Conservation (phyloP, 2,888 invertebrate genomes). For the Sarcophaga variegata region DNA sequence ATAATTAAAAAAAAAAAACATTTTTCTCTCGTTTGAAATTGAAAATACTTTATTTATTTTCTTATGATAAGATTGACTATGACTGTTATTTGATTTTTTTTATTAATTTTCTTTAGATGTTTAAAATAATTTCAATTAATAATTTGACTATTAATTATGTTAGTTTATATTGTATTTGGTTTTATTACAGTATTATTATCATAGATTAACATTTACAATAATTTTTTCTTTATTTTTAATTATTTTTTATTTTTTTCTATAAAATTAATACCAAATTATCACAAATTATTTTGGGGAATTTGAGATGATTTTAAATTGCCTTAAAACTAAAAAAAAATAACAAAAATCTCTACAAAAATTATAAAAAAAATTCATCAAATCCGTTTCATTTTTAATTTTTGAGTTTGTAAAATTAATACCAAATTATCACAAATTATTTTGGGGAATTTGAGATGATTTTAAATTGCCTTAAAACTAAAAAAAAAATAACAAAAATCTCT, state of each 20-base stretch:
- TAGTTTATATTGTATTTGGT: slow-evolving; percentile 5
- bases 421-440: slow-evolving; percentile 68
- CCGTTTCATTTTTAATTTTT: too few relatives aligned
- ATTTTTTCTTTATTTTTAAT: slow-evolving; percentile 2
- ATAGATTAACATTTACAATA: slow-evolving; percentile 44
- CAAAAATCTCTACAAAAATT: background rate
- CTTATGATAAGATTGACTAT: slow-evolving; percentile 55
- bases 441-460: slow-evolving; percentile 34
- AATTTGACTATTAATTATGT: slow-evolving; percentile 50
- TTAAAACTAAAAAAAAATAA: background rate
- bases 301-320: slow-evolving; percentile 22
- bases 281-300: slow-evolving; percentile 61
- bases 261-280: slow-evolving; percentile 63
- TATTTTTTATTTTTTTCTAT: background rate
- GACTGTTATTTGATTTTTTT: slow-evolving; percentile 32
- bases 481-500: background rate
- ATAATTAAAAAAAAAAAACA: background rate
- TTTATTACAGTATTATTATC: slow-evolving; percentile 2
- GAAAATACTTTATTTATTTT: slow-evolving; percentile 46
- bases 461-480: background rate
- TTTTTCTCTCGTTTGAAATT: slow-evolving; percentile 32
- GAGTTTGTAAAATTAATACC: background rate
- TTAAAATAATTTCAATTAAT: slow-evolving; percentile 29
- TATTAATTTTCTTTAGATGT: slow-evolving; percentile 17
- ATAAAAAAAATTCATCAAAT: too few relatives aligned